Evolutionary conservation across 2,113 vertebrate genomes (phyloP), one percentile per base, ranked within the genome.

Genomic region (Chaetodon auriga): DNA sequence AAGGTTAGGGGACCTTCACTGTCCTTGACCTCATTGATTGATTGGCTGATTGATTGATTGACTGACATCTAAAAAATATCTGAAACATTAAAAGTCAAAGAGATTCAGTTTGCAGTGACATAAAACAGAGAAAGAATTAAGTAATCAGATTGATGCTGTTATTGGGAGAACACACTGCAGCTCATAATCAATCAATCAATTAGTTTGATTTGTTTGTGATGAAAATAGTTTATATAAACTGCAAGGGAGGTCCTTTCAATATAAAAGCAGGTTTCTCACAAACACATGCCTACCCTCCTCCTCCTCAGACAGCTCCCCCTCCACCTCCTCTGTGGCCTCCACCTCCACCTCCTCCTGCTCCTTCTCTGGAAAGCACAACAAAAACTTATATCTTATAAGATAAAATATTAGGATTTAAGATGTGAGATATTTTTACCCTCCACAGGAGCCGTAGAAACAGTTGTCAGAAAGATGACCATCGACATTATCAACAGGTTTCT

Each of bases 301-400:
- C 84, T 95, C 95, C 89, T 95, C 94, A 4, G 95, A 95, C 68
- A 95, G 83, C 80, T 95, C 95, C 62, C 91, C 95, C 58, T 94
- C 93, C 48, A 75, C 86, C 54, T 91, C 93, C 61, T 94, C 94
- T 21, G 81, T 87, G 41, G 84, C 85, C 48, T 95, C 93, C 83
- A 82, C 78, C 69, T 94, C 94, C 86, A 84, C 71, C 74, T 95
- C 94, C 76, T 94, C 94, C 1, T 14, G 82, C 80, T 95, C 95
- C 82, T 94, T 95, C 69, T 95, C 95, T 95, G 88, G 54, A 66
- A 91, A 64, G 83, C 21, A 86, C 61, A 81, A 68, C 9, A 30
- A 7, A 21, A 23, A 41, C 21, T 21, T 8, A 0, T 2, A 35
- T 21, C 7, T 35, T 6, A 14, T 30, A 2, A 55, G 25, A 23